Percentiles rank a stretch among this genome's conserved stretches.
These are phyloP conservation scores for Numenius arquata DNA, from an alignment of 2,113 vertebrate genomes.

Conservation along the genomic window DNA sequence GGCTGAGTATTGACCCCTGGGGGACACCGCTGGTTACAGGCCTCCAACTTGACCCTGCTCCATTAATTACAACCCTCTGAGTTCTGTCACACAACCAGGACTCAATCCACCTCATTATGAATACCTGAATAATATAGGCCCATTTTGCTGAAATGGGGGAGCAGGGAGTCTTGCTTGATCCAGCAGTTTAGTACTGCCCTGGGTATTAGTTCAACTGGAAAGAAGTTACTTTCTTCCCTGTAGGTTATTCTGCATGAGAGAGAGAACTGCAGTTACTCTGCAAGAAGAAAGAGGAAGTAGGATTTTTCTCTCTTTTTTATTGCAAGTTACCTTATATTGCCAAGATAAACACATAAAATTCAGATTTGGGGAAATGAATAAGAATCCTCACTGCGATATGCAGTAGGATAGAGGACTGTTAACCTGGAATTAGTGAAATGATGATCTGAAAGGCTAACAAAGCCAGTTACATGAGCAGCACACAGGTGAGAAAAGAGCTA, in stretches of 20 bases:
- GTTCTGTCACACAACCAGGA: too few species aligned
- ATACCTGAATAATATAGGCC: neutral
- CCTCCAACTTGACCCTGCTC: too few species aligned
- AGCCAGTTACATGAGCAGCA: neutral
- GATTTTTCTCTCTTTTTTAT: neutral
- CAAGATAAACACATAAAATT: neutral
- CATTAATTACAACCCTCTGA: too few species aligned
- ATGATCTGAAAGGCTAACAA: neutral
- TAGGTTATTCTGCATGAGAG: neutral
- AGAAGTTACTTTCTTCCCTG: neutral
- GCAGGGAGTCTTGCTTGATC: neutral
- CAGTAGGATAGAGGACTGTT: neutral
- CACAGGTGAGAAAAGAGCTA: neutral
- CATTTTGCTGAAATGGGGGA: neutral
- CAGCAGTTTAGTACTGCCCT: neutral
- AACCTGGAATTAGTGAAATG: neutral
- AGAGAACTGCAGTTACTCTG: neutral
- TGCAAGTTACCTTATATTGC: neutral
- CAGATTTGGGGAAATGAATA: neutral
- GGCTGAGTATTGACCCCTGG: too few species aligned
- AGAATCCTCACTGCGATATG: neutral
- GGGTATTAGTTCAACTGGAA: neutral
- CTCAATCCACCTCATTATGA: too few species aligned
- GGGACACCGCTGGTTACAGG: too few species aligned
- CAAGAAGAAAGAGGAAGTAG: neutral